Percentiles rank a stretch among this genome's conserved stretches.
These are phyloP conservation scores for Muntiacus muntjak DNA, from an alignment of 2,113 vertebrate genomes.

Conservation along the genomic window DNA sequence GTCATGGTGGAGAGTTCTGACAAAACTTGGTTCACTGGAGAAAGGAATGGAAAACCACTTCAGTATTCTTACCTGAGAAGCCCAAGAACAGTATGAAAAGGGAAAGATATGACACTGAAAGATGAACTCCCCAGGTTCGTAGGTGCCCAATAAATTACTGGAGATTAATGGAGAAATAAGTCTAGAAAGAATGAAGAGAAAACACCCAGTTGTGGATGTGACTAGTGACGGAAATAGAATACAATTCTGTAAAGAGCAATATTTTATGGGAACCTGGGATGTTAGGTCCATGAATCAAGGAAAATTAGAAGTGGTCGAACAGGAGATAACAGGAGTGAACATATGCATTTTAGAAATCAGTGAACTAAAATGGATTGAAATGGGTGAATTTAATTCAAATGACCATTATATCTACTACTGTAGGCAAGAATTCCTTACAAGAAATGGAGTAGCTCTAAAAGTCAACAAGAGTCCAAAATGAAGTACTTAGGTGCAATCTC, in stretches of 20 bases:
- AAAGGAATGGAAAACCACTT: background rate
- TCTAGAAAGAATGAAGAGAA: background rate
- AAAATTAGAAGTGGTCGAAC: background rate
- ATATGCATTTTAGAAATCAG: background rate
- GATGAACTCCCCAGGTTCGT: background rate
- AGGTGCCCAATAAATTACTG: background rate
- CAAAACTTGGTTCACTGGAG: background rate
- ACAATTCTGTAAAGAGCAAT: background rate
- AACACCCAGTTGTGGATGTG: background rate
- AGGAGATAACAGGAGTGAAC: background rate
- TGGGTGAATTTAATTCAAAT: background rate
- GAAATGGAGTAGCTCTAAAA: background rate
- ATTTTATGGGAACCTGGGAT: background rate
- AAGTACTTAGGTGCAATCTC: background rate
- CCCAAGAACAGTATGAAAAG: background rate
- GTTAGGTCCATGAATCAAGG: background rate
- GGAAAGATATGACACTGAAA: background rate
- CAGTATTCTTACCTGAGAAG: background rate
- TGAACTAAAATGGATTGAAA: background rate
- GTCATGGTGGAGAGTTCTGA: background rate
- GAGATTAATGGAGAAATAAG: background rate
- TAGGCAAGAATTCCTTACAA: background rate
- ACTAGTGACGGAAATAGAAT: background rate
- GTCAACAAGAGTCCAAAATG: background rate
- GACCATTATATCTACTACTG: background rate